Percentiles rank a stretch among this genome's conserved stretches.
These are phyloP conservation scores for Lasaia peninsularis DNA, from an alignment of 1,140 invertebrate species.

Conservation along the genomic window DNA sequence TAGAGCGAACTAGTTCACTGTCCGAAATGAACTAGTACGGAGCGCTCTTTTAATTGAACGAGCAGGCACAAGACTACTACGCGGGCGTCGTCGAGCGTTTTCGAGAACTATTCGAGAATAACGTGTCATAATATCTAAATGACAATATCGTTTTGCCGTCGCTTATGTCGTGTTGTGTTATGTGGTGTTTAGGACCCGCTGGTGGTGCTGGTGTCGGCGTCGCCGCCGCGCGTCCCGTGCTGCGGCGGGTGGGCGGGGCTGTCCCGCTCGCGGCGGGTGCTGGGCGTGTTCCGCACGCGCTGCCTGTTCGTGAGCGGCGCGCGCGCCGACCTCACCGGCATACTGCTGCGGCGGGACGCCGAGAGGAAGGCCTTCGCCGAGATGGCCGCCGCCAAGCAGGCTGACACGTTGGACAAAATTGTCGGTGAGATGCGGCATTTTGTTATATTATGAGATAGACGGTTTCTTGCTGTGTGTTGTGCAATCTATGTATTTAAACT, in stretches of 20 bases:
- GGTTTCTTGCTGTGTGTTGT: too few relatives aligned
- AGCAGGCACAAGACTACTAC: too few relatives aligned
- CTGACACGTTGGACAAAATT: conserved; percentile 74
- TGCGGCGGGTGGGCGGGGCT: conserved; percentile 77
- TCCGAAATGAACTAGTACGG: too few relatives aligned
- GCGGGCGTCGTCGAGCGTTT: too few relatives aligned
- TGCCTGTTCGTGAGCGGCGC: conserved; percentile 71
- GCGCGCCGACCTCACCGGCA: conserved; percentile 60
- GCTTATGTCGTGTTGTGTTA: too few relatives aligned
- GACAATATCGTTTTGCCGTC: too few relatives aligned
- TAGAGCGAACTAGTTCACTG: too few relatives aligned
- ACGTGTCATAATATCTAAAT: too few relatives aligned
- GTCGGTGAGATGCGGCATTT: conserved; percentile 63
- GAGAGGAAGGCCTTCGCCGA: conserved; percentile 71
- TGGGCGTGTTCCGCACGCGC: conserved; percentile 72
- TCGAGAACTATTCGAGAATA: too few relatives aligned
- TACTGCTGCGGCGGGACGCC: conserved; percentile 61
- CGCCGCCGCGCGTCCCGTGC: conserved; percentile 76
- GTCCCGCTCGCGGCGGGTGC: conserved; percentile 72
- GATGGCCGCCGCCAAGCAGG: conserved; percentile 69
- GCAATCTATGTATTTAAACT: too few relatives aligned
- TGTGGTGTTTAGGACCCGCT: conserved; percentile 77
- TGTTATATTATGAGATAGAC: too few relatives aligned
- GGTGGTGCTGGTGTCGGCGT: conserved; percentile 73
- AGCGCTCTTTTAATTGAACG: too few relatives aligned